Conservation (phyloP, 2,113 vertebrate species). For the Notarius quadriscutis region DNA sequence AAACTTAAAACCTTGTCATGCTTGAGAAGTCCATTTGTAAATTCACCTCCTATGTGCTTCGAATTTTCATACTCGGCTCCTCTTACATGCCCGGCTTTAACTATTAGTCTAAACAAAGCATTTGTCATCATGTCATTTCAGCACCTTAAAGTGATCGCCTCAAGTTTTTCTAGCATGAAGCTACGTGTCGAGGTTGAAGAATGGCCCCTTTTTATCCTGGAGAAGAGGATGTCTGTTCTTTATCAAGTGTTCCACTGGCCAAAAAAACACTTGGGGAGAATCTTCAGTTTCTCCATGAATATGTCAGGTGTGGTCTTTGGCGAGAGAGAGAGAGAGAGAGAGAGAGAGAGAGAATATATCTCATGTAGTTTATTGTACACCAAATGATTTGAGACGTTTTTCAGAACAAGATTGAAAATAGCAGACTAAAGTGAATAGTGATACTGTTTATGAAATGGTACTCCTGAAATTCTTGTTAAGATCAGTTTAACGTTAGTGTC, state of each 20-base stretch:
- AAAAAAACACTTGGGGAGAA: conserved; percentile 10
- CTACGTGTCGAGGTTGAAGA: conserved; percentile 73
- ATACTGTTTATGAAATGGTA: not conserved
- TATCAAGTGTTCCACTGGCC: conserved; percentile 63
- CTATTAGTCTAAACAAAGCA: conserved; percentile 83
- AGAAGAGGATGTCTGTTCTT: conserved; percentile 77
- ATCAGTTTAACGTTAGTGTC: not conserved
- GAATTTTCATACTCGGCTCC: conserved; percentile 80
- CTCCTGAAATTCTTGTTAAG: not conserved
- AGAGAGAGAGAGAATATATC: not conserved
- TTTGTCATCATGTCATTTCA: conserved; percentile 83
- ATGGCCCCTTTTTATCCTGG: conserved; percentile 75
- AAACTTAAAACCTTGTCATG: conserved; percentile 78
- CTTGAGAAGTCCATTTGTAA: conserved; percentile 86
- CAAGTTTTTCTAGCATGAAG: conserved; percentile 84
- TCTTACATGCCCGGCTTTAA: conserved; percentile 58
- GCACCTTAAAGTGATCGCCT: conserved; percentile 86
- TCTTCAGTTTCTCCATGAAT: conserved; percentile 18
- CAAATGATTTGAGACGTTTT: not conserved
- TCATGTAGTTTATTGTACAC: not conserved
- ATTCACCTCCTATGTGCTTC: conserved; percentile 73
- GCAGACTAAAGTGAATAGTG: not conserved
- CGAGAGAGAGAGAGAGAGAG: conserved; percentile 59
- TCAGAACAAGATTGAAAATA: conserved; percentile 12
- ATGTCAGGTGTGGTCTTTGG: conserved; percentile 33